Base-by-base conservation (phyloP, 2,113 vertebrate genomes). In the Heterotis niloticus region DNA sequence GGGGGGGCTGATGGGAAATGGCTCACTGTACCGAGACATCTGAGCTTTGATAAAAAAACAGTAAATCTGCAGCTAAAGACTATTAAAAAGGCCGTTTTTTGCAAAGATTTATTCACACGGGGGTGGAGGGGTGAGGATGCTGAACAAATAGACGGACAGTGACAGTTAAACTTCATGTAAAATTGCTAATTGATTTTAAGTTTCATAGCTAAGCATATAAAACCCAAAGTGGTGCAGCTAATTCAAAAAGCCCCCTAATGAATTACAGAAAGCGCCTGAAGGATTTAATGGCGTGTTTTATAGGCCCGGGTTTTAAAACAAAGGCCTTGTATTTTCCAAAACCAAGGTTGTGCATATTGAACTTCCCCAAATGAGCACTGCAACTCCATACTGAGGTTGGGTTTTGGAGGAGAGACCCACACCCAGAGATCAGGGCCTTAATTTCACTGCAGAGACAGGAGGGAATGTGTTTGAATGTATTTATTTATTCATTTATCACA, bases 181-280 rank as follows among this genome's bases (percentile, higher is more conserved):
- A 70, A 79, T 79, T 85, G 72, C 20, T 5, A 65, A 70, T 29
- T 81, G 83, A 73, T 70, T 65, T 62, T 72, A 85, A 44, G 81
- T 82, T 86, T 87, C 87, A 86, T 82, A 80, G 81, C 82, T 81
- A 80, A 82, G 85, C 84, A 81, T 77, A 87, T 86, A 78, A 90
- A 84, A 79, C 86, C 77, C 34, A 79, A 81, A 85, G 83, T 77
- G 79, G 82, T 83, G 83, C 68, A 78, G 79, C 79, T 84, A 79
- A 84, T 84, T 82, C 80, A 77, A 84, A 44, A 44, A 44, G 77
- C 56, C 0, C 44, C 83, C 78, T 82, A 86, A 89, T 87, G 86
- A 79, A 85, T 88, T 85, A 75, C 68, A 84, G 78, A 79, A 82
- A 80, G 78, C 74, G 59, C 77, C 78, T 26, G 79, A 70, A 78